Evolutionary conservation across 2,113 vertebrate genomes (phyloP), one percentile per base, ranked within the genome.

Genomic region (Anguilla japonica): DNA sequence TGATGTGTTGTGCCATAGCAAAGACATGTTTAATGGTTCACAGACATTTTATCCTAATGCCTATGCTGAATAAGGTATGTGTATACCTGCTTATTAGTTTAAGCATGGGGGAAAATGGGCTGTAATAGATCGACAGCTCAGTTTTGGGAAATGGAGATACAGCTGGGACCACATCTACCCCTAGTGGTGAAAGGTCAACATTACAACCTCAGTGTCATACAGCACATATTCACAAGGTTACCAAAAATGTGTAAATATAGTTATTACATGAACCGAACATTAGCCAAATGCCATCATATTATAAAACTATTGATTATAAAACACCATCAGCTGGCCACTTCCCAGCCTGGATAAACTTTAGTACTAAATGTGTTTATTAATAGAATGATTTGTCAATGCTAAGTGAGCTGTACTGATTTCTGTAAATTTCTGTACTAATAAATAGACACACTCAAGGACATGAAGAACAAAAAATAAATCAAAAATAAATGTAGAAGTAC

Each of bases 81-180:
- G 26, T 75, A 34, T 75, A 75, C 71, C 26, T 75, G n/a, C 71
- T 75, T 75, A 75, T 13, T 75, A n/a, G 22, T 75, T 75, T n/a
- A 11, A 75, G n/a, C 11, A 75, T 34, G 71, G 13, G 22, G 71
- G 26, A 34, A n/a, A 29, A 75, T n/a, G 26, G 5, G n/a, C n/a
- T 6, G 5, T n/a, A 75, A 75, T 26, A 75, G 71, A 22, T 34
- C 71, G 34, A 5, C 60, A 67, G 20, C 60, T 67, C 16, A 4
- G 60, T 67, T 67, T 26, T 67, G 3, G 5, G 1, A 75, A 34
- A 34, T n/a, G 71, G 71, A 14, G 71, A 75, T 15, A 80, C 79
- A 80, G 34, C 41, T 41, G 20, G 41, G 40, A 80, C 79, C 79
- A 80, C 79, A 80, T 80, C 79, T 80, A 80, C 79, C 79, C 79